phyloP scores from a whole-genome alignment of 2,113 vertebrate genomes.

The Chionodraco myersi region DNA sequence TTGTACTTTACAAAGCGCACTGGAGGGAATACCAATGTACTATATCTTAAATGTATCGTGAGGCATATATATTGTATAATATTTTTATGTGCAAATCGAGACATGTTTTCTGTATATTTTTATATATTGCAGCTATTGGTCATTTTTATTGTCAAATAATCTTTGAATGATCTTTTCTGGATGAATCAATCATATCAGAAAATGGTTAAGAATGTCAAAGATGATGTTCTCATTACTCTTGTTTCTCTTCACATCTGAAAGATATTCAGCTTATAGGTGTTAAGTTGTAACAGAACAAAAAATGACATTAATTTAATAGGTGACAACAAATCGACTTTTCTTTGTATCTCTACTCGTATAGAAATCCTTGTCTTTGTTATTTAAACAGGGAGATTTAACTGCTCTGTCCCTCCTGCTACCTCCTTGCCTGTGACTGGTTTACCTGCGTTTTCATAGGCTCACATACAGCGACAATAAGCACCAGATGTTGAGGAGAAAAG shows the following conservation, averaged over 20 bases:
- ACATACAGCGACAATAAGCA: background rate
- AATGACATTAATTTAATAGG: no score
- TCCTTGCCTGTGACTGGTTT: background rate
- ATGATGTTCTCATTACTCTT: no score
- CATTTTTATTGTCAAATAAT: no score
- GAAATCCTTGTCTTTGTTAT: background rate
- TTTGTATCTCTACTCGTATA: background rate
- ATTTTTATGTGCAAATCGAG: background rate
- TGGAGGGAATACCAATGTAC: background rate
- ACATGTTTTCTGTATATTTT: background rate
- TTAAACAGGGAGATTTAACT: background rate
- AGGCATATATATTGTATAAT: slow-evolving; percentile 1
- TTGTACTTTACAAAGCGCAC: background rate
- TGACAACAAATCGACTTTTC: no score
- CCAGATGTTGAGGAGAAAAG: slow-evolving; percentile 42
- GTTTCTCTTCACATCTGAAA: no score
- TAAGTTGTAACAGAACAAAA: no score
- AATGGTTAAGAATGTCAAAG: no score
- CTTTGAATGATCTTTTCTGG: no score
- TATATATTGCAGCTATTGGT: no score
- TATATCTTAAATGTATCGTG: background rate
- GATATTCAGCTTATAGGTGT: no score
- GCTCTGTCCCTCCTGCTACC: slow-evolving; percentile 2
- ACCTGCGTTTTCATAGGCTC: slow-evolving; percentile 23
- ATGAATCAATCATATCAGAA: no score